phyloP scores from a whole-genome alignment of 2,113 vertebrate species.

The Petromus typicus region DNA sequence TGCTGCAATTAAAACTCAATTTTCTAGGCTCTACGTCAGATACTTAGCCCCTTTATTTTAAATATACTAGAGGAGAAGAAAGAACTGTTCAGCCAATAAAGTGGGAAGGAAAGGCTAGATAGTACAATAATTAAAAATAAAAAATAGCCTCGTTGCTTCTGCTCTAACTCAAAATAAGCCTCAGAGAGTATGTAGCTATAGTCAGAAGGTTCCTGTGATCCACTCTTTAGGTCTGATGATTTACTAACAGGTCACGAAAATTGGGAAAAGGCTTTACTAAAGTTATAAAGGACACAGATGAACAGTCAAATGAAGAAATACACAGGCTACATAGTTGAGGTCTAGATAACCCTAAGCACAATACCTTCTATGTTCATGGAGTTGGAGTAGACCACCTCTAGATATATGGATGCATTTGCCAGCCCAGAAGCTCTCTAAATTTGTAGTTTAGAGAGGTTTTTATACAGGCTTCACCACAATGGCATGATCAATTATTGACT shows the following conservation, averaged over 20 bases:
- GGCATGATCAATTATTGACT: neutral
- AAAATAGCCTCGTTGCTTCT: neutral
- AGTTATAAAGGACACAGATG: neutral
- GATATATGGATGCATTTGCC: neutral
- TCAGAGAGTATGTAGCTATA: neutral
- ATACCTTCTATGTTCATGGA: neutral
- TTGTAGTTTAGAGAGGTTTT: neutral
- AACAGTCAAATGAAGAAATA: neutral
- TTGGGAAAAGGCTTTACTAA: neutral
- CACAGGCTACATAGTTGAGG: neutral
- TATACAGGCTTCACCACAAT: neutral
- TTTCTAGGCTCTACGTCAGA: constrained; percentile 28
- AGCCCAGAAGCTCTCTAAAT: neutral
- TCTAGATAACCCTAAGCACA: neutral
- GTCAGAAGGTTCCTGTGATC: neutral
- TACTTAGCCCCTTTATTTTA: neutral
- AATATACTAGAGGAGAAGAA: neutral
- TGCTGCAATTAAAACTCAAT: neutral
- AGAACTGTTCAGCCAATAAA: neutral
- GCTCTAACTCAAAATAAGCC: neutral
- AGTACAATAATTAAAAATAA: neutral
- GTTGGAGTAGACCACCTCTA: neutral
- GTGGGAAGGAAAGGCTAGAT: neutral
- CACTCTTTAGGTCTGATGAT: neutral
- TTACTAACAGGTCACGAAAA: neutral